These are phyloP conservation scores for Cervus canadensis DNA, from an alignment of 2,113 vertebrate species.

Conservation along the genomic window DNA sequence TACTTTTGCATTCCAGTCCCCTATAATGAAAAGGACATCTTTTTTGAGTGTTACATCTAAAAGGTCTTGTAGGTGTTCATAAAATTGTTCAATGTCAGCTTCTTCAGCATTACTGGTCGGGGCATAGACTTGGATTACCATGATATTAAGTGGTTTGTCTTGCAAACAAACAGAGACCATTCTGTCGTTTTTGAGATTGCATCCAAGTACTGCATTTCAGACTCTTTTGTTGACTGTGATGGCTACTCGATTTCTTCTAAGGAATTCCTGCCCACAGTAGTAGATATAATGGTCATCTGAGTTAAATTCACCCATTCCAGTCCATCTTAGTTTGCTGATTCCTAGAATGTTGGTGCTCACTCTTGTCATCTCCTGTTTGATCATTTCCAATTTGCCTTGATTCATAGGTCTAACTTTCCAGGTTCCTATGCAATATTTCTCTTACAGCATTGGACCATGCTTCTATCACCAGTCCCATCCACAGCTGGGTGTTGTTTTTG, in stretches of 20 bases:
- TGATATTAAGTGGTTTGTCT: background rate
- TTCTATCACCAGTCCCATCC: background rate
- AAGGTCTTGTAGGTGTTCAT: background rate
- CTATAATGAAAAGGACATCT: background rate
- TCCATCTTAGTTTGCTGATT: background rate
- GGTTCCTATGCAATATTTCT: background rate
- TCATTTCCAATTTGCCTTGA: background rate
- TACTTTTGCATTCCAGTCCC: background rate
- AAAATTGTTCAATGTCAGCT: background rate
- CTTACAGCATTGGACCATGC: background rate
- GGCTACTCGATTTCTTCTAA: background rate
- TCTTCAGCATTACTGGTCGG: background rate
- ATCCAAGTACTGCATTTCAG: background rate
- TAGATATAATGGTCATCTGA: background rate
- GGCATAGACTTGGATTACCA: background rate
- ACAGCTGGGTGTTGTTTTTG: background rate
- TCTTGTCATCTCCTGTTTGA: background rate
- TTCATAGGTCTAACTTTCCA: background rate
- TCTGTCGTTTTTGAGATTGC: background rate
- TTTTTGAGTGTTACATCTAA: background rate
- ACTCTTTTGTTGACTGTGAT: background rate
- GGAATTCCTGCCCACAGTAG: background rate
- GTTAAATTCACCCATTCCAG: background rate
- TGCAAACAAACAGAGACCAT: background rate
- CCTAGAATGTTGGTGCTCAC: background rate